Evolutionary conservation across 2,113 vertebrate genomes (phyloP), one percentile per base, ranked within the genome.

Genomic region (Phalacrocorax pelagicus): DNA sequence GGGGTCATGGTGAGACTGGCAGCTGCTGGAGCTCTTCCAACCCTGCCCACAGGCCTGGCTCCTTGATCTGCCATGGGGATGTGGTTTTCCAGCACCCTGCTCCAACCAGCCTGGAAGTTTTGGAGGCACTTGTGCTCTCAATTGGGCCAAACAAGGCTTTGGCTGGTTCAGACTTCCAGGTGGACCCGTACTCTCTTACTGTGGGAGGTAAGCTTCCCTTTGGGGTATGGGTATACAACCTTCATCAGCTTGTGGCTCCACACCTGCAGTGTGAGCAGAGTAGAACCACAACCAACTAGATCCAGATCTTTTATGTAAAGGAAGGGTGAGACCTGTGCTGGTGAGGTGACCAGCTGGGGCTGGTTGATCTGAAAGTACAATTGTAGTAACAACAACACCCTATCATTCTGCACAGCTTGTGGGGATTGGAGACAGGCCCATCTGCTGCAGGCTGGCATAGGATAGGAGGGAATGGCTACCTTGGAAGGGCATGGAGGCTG

Each of bases 161-260:
- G 91, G 96, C 90, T 59, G 96, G 29, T 18, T 97, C 97, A 16
- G 47, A 10, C 20, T 91, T 97, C 72, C 92, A 55, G 5, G 97
- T 95, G 70, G 96, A 96, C 32, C 81, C 93, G 0, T 86, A 63
- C 12, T 97, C 91, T 7, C 55, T 97, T 12, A 15, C 21, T 16
- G 81, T 95, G 30, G 96, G 93, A 94, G 97, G 93, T 96, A 57
- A 79, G 95, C 21, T 49, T 27, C 27, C 21, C 26, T 34, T 34
- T 29, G 69, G 59, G 30, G 2, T 4, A 1, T 2, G 23, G 26
- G 11, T 6, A 4, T 1, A 1, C 0, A 27, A 49, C 17, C 44
- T 46, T 17, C 46, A 20, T 12, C 36, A 52, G 36, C 2, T 2
- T 22, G 15, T 17, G n/a, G 47, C 11, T 69, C 54, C 10, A 2